These are phyloP conservation scores for Hestina assimilis DNA, from an alignment of 1,140 invertebrate genomes.

Conservation along the genomic window DNA sequence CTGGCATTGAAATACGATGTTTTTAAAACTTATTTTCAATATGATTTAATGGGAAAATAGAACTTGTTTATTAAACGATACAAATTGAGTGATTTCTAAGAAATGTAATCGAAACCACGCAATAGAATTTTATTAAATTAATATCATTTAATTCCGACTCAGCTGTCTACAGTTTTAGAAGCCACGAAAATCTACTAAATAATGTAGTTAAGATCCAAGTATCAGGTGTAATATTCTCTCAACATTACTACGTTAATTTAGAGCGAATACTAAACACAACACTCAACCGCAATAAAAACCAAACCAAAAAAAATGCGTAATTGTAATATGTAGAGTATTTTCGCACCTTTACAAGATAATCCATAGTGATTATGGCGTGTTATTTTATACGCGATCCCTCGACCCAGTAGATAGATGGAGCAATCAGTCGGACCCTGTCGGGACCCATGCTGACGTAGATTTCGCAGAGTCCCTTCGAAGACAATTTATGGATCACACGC, in stretches of 20 bases:
- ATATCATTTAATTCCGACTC: too few relatives aligned
- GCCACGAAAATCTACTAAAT: too few relatives aligned
- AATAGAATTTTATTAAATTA: too few relatives aligned
- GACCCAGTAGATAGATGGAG: constrained; percentile 62
- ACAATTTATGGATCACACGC: constrained; percentile 65
- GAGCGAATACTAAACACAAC: too few relatives aligned
- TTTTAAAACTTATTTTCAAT: neutral
- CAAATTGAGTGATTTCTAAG: too few relatives aligned
- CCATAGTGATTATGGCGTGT: constrained; percentile 50
- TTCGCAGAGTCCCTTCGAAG: constrained; percentile 51
- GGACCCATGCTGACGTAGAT: constrained; percentile 59
- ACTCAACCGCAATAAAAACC: neutral
- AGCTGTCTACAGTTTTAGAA: too few relatives aligned
- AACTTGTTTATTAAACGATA: too few relatives aligned
- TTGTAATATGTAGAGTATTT: constrained; percentile 10
- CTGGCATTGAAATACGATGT: constrained; percentile 9
- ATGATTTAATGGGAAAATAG: too few relatives aligned
- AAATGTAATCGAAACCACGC: too few relatives aligned
- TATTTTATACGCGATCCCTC: constrained; percentile 62
- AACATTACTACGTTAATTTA: too few relatives aligned
- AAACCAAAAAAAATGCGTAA: neutral
- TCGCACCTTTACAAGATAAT: constrained; percentile 27
- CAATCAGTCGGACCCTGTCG: constrained; percentile 59
- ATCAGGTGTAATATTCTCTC: too few relatives aligned
- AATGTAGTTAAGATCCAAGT: too few relatives aligned